phyloP scores from a whole-genome alignment of 2,888 invertebrate species.

The Drosophila mayaguana region DNA sequence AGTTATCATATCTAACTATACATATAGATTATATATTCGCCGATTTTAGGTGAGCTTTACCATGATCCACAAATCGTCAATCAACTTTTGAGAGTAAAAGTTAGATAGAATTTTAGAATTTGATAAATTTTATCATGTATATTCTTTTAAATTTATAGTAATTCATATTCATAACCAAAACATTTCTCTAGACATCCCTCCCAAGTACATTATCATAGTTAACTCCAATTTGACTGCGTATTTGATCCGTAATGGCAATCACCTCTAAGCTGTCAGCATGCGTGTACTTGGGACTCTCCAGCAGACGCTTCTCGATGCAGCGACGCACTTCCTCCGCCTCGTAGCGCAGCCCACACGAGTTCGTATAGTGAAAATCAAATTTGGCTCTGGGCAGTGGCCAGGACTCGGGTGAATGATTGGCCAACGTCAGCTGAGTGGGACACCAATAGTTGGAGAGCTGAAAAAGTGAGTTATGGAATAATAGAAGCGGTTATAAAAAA shows the following conservation, averaged over 20 bases:
- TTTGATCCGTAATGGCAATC: constrained; percentile 89
- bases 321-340: constrained; percentile 91
- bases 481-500: neutral
- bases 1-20: neutral
- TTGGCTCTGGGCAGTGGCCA: constrained; percentile 88
- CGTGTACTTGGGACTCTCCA: constrained; percentile 89
- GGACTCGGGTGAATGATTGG: constrained; percentile 87
- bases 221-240: constrained; percentile 89
- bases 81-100: neutral
- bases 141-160: neutral
- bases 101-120: neutral
- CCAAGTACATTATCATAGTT: constrained; percentile 84
- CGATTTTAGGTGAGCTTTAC: neutral
- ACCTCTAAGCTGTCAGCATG: constrained; percentile 88
- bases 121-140: too few species aligned
- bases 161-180: neutral
- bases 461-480: constrained; percentile 32
- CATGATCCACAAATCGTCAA: neutral
- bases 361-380: constrained; percentile 87
- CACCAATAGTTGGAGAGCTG: constrained; percentile 86
- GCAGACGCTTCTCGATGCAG: constrained; percentile 88
- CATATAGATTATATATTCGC: neutral
- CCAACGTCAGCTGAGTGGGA: constrained; percentile 86
- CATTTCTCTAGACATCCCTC: constrained; percentile 8
- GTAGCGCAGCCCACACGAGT: constrained; percentile 90